Conservation (phyloP, 2,113 vertebrate species). For the Charadrius vociferus region DNA sequence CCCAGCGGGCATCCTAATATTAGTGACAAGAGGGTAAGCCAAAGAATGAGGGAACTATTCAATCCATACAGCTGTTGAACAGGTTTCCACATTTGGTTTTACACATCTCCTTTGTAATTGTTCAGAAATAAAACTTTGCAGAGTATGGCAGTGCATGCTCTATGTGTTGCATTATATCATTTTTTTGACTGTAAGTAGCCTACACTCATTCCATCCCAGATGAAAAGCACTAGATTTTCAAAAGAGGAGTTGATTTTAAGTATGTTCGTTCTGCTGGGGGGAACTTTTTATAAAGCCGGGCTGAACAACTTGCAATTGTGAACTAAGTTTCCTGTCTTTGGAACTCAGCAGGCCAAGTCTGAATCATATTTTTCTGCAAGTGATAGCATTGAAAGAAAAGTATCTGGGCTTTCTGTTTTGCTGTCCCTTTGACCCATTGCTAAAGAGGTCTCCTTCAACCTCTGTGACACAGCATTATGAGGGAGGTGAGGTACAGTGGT, state of each 20-base stretch:
- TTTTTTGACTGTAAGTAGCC: not conserved
- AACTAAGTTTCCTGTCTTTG: constrained; percentile 15
- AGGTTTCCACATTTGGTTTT: not conserved
- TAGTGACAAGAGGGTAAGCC: not conserved
- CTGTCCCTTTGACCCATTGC: not conserved
- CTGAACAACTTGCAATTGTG: constrained; percentile 10
- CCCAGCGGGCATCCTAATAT: not conserved
- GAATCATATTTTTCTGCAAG: not conserved
- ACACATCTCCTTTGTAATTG: not conserved
- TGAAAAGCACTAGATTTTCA: constrained; percentile 24
- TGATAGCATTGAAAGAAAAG: not conserved
- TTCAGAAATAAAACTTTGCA: constrained; percentile 3
- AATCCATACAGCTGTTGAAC: not conserved
- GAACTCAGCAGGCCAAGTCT: constrained; percentile 21
- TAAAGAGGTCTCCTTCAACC: constrained; percentile 4
- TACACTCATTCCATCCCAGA: not conserved
- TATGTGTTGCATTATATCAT: not conserved
- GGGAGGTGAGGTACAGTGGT: not conserved
- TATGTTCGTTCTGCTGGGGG: not conserved
- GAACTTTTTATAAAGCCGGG: not conserved
- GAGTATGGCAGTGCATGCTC: accelerated
- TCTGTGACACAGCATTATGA: not conserved
- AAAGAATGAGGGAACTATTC: not conserved
- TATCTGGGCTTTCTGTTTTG: not conserved
- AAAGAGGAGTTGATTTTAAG: constrained; percentile 2